Evolutionary conservation across 2,797 vertebrate genomes (phyloP).

Genomic region (Hafferia zeledoni): DNA sequence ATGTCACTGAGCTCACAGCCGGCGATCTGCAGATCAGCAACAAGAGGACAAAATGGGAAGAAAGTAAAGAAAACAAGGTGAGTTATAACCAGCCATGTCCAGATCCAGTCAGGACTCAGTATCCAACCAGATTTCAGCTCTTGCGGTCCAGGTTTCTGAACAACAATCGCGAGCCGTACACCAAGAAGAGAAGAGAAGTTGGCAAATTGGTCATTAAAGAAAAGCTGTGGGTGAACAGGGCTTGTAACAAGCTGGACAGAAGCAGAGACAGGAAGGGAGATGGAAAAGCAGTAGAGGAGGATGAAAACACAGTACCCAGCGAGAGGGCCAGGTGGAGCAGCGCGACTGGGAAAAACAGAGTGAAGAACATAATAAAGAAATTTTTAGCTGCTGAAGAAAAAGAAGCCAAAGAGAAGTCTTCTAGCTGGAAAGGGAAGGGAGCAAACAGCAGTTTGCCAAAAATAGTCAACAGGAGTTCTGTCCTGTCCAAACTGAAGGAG

Average conservation of each 20-base stretch:
- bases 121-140: slow-evolving; percentile 88
- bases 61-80: slow-evolving; percentile 9
- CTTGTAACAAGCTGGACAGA: slow-evolving; percentile 67
- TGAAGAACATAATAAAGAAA: slow-evolving; percentile 85
- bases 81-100: neutral
- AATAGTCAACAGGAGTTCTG: slow-evolving; percentile 65
- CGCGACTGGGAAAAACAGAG: slow-evolving; percentile 62
- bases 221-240: slow-evolving; percentile 35
- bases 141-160: slow-evolving; percentile 88
- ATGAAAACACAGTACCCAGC: neutral
- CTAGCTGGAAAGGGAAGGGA: neutral
- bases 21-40: neutral
- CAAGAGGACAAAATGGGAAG: slow-evolving; percentile 33
- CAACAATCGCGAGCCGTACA: slow-evolving; percentile 76
- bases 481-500: slow-evolving; percentile 81
- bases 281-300: slow-evolving; percentile 2
- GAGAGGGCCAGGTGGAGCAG: slow-evolving; percentile 59
- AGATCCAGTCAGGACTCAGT: neutral
- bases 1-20: slow-evolving; percentile 68
- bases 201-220: slow-evolving; percentile 81
- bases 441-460: slow-evolving; percentile 50
- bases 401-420: slow-evolving; percentile 65
- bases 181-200: slow-evolving; percentile 85
- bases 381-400: slow-evolving; percentile 84
- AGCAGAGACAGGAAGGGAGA: slow-evolving; percentile 42